Conservation (phyloP, 1,140 invertebrate genomes). For the Drosophila biarmipes region DNA sequence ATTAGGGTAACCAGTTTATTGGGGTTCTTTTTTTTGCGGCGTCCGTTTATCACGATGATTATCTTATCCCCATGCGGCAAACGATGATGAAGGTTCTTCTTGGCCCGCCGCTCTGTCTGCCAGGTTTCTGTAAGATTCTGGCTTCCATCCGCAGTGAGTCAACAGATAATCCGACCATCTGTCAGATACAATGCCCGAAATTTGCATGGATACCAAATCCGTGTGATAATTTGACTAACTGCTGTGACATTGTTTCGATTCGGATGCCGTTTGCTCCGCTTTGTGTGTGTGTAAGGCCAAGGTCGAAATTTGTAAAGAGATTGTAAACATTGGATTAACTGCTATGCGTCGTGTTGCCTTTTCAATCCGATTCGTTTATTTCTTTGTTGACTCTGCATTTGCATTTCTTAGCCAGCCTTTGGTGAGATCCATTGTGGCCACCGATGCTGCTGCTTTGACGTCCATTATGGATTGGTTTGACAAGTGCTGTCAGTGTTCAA, state of each 20-base stretch:
- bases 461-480: slow-evolving; percentile 78
- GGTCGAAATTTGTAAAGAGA: slow-evolving; percentile 81
- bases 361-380: slow-evolving; percentile 46
- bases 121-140: slow-evolving; percentile 59
- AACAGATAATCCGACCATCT: slow-evolving; percentile 9
- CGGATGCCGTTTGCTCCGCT: slow-evolving; percentile 67
- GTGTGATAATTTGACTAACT: slow-evolving; percentile 51
- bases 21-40: slow-evolving; percentile 11
- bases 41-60: slow-evolving; percentile 18
- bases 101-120: slow-evolving; percentile 60
- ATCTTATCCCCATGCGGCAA: slow-evolving; percentile 20
- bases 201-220: neutral
- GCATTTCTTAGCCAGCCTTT: slow-evolving; percentile 58
- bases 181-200: neutral
- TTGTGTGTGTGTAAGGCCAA: slow-evolving; percentile 70
- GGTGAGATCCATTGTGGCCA: slow-evolving; percentile 28
- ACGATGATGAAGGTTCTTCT: slow-evolving; percentile 26
- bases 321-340: slow-evolving; percentile 79
- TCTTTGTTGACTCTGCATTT: slow-evolving; percentile 62
- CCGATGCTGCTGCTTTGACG: slow-evolving; percentile 62
- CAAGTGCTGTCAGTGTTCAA: slow-evolving; percentile 68
- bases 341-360: slow-evolving; percentile 52
- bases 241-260: slow-evolving; percentile 72
- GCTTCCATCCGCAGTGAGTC: slow-evolving; percentile 15
- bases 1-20: slow-evolving; percentile 51